These are phyloP conservation scores for Drosophila obscura DNA, from an alignment of 1,140 invertebrate genomes.

Conservation along the genomic window DNA sequence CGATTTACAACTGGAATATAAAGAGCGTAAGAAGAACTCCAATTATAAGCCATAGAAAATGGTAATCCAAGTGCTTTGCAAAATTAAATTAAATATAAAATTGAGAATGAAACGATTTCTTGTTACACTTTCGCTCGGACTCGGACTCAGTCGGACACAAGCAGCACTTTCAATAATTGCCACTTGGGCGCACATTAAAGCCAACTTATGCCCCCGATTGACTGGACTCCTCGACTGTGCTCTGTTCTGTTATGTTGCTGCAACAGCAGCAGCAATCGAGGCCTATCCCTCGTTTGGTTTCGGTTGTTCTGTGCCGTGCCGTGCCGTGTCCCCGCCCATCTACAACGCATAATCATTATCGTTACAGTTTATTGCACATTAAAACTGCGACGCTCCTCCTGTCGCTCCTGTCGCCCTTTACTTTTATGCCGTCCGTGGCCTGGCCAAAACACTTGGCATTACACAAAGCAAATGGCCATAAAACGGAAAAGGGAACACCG, in stretches of 20 bases:
- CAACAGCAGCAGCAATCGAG: constrained; percentile 7
- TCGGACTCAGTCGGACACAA: constrained; percentile 15
- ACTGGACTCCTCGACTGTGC: constrained; percentile 14
- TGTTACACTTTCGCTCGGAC: constrained; percentile 33
- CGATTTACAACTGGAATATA: too few relatives aligned
- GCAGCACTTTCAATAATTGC: constrained; percentile 80
- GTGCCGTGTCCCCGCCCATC: constrained; percentile 15
- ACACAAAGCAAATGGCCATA: constrained; percentile 79
- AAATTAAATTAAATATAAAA: constrained; percentile 79
- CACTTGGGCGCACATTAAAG: constrained; percentile 80
- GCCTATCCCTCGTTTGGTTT: constrained; percentile 25
- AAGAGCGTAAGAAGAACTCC: too few relatives aligned
- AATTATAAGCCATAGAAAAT: neutral
- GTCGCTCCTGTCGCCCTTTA: constrained; percentile 50
- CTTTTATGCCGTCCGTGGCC: constrained; percentile 57
- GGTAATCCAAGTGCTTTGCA: constrained; percentile 21
- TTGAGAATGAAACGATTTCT: constrained; percentile 62
- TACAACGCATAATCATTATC: constrained; percentile 79
- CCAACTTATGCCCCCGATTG: constrained; percentile 75
- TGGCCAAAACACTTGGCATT: constrained; percentile 68
- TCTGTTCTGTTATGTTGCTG: constrained; percentile 28
- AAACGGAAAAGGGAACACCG: constrained; percentile 58
- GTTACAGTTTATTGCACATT: constrained; percentile 81
- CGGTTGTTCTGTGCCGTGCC: too few relatives aligned
- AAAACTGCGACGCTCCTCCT: constrained; percentile 61